phyloP scores from a whole-genome alignment of 2,888 invertebrate species.

The Thyatira batis region DNA sequence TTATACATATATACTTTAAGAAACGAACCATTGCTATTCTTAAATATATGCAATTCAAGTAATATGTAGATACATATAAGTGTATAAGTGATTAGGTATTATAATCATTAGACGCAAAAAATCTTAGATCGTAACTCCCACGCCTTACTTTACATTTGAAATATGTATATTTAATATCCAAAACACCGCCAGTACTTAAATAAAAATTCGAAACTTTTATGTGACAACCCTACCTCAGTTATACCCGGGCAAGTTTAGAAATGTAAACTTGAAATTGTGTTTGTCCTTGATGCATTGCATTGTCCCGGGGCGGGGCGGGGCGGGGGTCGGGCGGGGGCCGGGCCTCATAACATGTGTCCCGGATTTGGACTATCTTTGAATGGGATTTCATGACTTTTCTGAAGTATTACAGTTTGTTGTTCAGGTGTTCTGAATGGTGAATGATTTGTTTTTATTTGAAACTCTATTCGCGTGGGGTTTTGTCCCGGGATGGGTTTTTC shows the following conservation, averaged over 20 bases:
- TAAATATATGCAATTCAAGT: too few relatives aligned
- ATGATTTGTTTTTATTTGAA: too few relatives aligned
- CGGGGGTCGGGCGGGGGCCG: neutral
- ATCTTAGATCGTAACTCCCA: too few relatives aligned
- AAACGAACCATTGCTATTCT: too few relatives aligned
- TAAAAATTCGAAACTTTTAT: neutral
- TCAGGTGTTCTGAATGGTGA: neutral
- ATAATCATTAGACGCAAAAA: too few relatives aligned
- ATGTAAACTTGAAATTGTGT: slow-evolving; percentile 22
- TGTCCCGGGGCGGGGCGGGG: neutral
- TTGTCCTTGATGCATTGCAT: slow-evolving; percentile 5
- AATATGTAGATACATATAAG: too few relatives aligned
- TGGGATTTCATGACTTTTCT: neutral
- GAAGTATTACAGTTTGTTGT: neutral
- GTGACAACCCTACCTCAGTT: slow-evolving; percentile 2
- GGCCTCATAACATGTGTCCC: neutral
- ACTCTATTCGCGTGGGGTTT: too few relatives aligned
- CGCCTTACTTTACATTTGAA: too few relatives aligned
- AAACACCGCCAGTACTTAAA: neutral
- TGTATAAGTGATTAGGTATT: too few relatives aligned
- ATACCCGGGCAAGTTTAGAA: slow-evolving; percentile 17
- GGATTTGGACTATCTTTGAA: neutral
- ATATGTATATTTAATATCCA: too few relatives aligned
- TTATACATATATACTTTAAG: too few relatives aligned
- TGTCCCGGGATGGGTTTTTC: too few relatives aligned